Evolutionary conservation across 92 coral and sea anemone genomes (phyloP).

Genomic region (Desmophyllum pertusum): DNA sequence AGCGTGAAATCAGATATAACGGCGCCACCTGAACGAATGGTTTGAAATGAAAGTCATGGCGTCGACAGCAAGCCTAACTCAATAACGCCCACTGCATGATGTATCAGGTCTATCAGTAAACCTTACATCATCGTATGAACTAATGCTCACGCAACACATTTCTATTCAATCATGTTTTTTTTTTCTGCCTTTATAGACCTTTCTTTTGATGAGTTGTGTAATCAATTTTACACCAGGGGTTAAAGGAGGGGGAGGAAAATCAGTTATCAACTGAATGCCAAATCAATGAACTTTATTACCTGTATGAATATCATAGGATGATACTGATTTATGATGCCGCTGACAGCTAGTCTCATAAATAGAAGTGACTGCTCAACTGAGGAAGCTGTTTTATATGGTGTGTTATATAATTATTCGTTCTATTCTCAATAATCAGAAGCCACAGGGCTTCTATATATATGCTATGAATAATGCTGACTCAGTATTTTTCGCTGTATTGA

Average conservation of each 20-base stretch:
- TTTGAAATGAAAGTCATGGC: background rate
- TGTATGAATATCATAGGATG: background rate
- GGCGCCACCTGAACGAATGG: background rate
- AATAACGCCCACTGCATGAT: background rate
- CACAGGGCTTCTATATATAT: background rate
- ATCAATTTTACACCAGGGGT: background rate
- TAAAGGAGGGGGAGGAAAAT: background rate
- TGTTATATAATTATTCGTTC: no score
- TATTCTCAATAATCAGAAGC: no score
- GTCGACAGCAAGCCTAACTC: no score
- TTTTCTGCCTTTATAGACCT: background rate
- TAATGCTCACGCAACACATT: background rate
- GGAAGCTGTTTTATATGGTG: background rate
- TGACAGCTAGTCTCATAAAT: background rate
- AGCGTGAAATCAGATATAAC: constrained; percentile 9
- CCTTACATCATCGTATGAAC: background rate
- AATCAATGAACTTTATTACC: background rate
- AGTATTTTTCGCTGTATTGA: no score
- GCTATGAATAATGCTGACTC: background rate
- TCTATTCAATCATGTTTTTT: background rate
- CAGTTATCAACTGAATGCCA: background rate
- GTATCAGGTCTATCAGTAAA: background rate
- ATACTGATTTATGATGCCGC: no score
- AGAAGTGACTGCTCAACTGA: background rate
- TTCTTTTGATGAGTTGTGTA: background rate